Evolutionary conservation across 2,113 vertebrate species (phyloP), one percentile per base, ranked within the genome.

Genomic region (Takifugu bimaculatus): DNA sequence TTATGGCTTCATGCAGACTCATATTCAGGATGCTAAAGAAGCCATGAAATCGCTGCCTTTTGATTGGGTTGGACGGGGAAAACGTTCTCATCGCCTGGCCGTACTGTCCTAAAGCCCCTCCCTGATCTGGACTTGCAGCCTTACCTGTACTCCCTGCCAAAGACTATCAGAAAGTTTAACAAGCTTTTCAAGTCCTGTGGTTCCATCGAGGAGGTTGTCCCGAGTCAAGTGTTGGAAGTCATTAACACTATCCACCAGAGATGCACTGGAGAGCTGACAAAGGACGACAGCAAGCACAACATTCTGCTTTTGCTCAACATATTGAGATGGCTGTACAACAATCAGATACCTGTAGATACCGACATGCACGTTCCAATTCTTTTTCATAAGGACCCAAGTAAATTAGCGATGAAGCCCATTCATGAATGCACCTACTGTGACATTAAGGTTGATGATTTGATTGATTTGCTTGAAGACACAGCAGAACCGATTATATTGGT

Each of bases 21-120:
- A 97, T 83, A 88, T 99, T 76, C 94, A 96, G 85, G 94, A 96
- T 79, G 95, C 95, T 26, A 95, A 94, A 88, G 96, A 98, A 87
- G 91, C 92, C 67, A 93, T 97, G 85, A 94, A 91, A 85, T 92
- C 92, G 61, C 80, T 99, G 63, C 91, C 91, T 58, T 99, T 98
- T 91, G 95, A 97, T 28, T 99, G 97, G 97, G 94, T 99, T 99
- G 97, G 97, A 99, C 96, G 51, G 96, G 96, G 26, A 99, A 95
- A 89, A 94, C 93, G 7, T 99, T 99, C 88, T 94, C 95, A 80
- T 92, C 91, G 28, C 94, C 96, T 25, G 60, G 88, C 47, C 93
- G 94, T 65, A 94, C 96, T 10, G 94, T 96, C 65, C 91, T 99
- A 71, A 96, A 94, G 56, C 91, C 94, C 42, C 88, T 95, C 65